A percentile compares a stretch with the other conserved stretches of the same genome.
These are phyloP conservation scores for Phanerotoma sp. DNA, from an alignment of 2,888 invertebrate species.

Conservation along the genomic window DNA sequence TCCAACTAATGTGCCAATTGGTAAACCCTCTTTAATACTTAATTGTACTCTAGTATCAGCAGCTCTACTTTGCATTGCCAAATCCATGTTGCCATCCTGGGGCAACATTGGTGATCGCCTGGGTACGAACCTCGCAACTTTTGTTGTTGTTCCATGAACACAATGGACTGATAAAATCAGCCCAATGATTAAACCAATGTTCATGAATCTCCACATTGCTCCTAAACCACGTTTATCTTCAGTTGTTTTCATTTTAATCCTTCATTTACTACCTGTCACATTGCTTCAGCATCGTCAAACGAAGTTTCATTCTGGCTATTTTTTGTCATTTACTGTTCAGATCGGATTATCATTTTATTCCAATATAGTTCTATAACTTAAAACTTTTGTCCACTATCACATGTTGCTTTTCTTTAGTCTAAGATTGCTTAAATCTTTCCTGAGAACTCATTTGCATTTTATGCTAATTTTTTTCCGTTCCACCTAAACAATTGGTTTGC, in stretches of 20 bases:
- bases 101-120: conserved; percentile 52
- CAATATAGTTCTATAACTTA: too few relatives aligned
- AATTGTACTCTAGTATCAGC: conserved; percentile 86
- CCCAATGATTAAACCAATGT: conserved; percentile 49
- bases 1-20: conserved; percentile 82
- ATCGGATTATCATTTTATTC: background rate
- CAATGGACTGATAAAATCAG: conserved; percentile 43
- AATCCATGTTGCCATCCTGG: conserved; percentile 48
- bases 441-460: too few relatives aligned
- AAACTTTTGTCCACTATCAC: too few relatives aligned
- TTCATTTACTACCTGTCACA: conserved; percentile 49
- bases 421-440: too few relatives aligned
- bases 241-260: too few relatives aligned
- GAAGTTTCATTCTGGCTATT: conserved; percentile 35
- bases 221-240: conserved; percentile 28
- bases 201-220: conserved; percentile 49
- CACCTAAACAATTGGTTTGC: too few relatives aligned
- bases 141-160: conserved; percentile 36
- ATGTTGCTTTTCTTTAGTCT: too few relatives aligned
- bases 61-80: conserved; percentile 79
- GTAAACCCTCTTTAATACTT: conserved; percentile 82
- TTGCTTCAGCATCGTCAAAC: conserved; percentile 46
- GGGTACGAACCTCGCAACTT: conserved; percentile 44
- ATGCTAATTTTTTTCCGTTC: too few relatives aligned
- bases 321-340: background rate